These are phyloP conservation scores for Drosophila paramelanica DNA, from an alignment of 2,888 invertebrate species.

Conservation along the genomic window DNA sequence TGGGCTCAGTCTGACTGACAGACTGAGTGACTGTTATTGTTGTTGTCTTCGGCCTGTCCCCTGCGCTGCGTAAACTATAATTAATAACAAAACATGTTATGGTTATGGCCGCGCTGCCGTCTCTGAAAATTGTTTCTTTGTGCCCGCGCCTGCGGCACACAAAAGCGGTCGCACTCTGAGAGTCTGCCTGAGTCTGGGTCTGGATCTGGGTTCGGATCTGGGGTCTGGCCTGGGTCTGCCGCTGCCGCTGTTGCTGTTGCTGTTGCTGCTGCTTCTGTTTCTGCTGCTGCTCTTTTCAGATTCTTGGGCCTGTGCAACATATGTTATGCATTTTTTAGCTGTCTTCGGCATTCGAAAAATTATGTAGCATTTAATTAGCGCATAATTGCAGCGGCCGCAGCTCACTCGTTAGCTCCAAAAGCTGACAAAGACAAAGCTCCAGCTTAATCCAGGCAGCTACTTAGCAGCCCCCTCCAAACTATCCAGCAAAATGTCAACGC, in stretches of 20 bases:
- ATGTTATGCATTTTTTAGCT: constrained; percentile 79
- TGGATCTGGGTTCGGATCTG: constrained; percentile 1
- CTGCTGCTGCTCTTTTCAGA: constrained; percentile 26
- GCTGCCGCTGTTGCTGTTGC: constrained; percentile 22
- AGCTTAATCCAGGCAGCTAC: constrained; percentile 49
- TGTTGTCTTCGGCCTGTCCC: constrained; percentile 78
- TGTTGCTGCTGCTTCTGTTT: constrained; percentile 22
- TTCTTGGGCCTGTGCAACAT: constrained; percentile 63
- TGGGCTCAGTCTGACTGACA: constrained; percentile 46
- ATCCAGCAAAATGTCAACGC: constrained; percentile 42
- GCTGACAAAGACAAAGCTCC: constrained; percentile 31
- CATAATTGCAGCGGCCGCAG: constrained; percentile 69
- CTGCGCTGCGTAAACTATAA: constrained; percentile 79
- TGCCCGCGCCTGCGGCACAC: constrained; percentile 63
- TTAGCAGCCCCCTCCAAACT: constrained; percentile 31
- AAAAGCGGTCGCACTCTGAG: constrained; percentile 33
- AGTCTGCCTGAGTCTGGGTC: background rate
- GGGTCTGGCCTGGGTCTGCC: constrained; percentile 16
- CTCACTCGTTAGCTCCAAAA: constrained; percentile 30
- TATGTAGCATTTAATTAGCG: constrained; percentile 82
- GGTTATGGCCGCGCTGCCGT: constrained; percentile 73
- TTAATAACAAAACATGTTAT: constrained; percentile 82
- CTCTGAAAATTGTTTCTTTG: constrained; percentile 74
- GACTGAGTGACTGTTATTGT: constrained; percentile 61
- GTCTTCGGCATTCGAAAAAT: constrained; percentile 77